These are phyloP conservation scores for Procavia capensis DNA, from an alignment of 2,113 vertebrate species.

Conservation along the genomic window DNA sequence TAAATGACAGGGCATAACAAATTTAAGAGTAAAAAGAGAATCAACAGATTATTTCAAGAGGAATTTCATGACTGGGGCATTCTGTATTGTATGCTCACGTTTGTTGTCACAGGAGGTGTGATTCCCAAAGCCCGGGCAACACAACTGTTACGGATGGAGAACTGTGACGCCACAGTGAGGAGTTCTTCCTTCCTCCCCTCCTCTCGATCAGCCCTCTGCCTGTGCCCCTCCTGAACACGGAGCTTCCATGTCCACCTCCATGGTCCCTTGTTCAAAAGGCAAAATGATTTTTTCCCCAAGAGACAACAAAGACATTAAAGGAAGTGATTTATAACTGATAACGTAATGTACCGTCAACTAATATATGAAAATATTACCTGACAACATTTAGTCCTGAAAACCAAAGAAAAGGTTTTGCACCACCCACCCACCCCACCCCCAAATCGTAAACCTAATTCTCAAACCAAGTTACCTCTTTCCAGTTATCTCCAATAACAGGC, in stretches of 20 bases:
- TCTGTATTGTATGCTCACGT: neutral
- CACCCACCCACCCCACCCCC: no score
- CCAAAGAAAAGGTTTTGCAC: neutral
- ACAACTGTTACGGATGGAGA: neutral
- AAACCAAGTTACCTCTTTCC: neutral
- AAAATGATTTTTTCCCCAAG: neutral
- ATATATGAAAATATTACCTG: neutral
- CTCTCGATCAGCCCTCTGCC: neutral
- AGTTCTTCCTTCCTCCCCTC: neutral
- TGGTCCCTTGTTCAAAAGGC: neutral
- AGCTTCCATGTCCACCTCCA: no score
- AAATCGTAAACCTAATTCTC: no score
- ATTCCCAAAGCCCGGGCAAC: neutral
- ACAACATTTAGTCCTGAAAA: neutral
- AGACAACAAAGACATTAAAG: neutral
- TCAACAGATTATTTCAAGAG: neutral
- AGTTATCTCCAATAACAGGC: neutral
- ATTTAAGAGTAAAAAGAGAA: constrained; percentile 47
- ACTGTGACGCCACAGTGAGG: neutral
- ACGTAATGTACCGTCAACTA: neutral
- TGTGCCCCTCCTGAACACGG: neutral
- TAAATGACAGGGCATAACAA: constrained; percentile 22
- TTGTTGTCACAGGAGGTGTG: neutral
- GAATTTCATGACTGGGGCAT: neutral
- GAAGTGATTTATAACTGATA: neutral